Percentiles rank a stretch among this genome's conserved stretches.
These are phyloP conservation scores for Rotaria sp. DNA, from an alignment of 2,888 invertebrate species.

Conservation along the genomic window DNA sequence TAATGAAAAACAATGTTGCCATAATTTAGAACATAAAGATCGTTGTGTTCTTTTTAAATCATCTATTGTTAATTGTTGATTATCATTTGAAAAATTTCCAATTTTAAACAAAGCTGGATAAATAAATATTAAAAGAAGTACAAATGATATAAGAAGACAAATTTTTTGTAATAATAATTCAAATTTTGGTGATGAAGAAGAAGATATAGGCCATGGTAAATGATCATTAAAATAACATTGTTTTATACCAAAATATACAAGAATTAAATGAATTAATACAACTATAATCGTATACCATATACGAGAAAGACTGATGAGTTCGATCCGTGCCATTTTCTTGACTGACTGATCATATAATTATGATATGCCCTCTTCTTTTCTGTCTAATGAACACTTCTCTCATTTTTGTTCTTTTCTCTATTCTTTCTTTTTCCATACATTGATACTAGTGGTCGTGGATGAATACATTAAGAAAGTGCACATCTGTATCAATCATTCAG, in stretches of 20 bases:
- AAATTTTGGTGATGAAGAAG: neutral
- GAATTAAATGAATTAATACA: neutral
- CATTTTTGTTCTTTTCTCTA: neutral
- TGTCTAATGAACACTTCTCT: neutral
- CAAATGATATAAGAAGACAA: neutral
- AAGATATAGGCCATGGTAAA: neutral
- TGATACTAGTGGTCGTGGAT: neutral
- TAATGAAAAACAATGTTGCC: conserved; percentile 13
- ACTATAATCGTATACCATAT: conserved; percentile 18
- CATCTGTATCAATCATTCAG: neutral
- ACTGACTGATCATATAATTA: neutral
- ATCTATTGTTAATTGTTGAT: neutral
- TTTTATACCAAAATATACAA: neutral
- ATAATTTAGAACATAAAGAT: neutral
- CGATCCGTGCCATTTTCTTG: neutral
- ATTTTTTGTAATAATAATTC: conserved; percentile 23
- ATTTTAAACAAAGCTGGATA: neutral
- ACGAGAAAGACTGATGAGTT: neutral
- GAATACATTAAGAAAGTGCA: neutral
- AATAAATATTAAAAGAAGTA: neutral
- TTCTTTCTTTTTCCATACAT: neutral
- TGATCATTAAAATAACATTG: conserved; percentile 5
- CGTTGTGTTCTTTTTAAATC: neutral
- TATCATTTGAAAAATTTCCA: neutral
- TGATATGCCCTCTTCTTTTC: neutral